Base-by-base conservation (phyloP, 2,888 invertebrate genomes). In the Sturmia bella region DNA sequence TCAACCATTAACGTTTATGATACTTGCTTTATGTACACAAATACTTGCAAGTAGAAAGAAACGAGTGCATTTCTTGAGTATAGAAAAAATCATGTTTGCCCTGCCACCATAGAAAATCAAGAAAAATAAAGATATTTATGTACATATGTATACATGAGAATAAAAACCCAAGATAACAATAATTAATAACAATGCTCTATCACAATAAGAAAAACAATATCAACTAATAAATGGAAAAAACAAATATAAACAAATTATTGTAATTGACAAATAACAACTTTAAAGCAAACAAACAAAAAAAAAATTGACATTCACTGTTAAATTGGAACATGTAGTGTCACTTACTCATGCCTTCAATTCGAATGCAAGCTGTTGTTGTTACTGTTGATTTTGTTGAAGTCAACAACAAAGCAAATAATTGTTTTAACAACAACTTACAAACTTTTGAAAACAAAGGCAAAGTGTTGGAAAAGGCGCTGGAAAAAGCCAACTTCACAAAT, bases 161-260 rank as follows among this genome's bases (percentile, higher is more conserved):
- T 39, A 75, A 64, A 21, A 61, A 15, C 3, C 39, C 56, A 17
- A 57, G 15, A 75, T 59, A 63, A 56, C 52, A 45, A 43, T 48
- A 39, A 63, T 61, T 43, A n/a, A n/a, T n/a, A 68, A 59, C 57
- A 63, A 59, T 21, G 45, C 39, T 48, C 24, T 72, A 13, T 43
- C 32, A 54, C 64, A 66, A 54, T 61, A 64, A 73, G 41, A 56
- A 24, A 43, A 64, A 54, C 63, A 45, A 74, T 52, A 52, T 50
- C 52, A 68, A 68, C 57, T 50, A 54, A 37, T 24, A 61, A 69
- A 54, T 69, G 17, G 24, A 24, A 59, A 64, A 72, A 59, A 32
- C 52, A 72, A 72, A 72, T 66, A 72, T 59, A 72, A 78, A 78
- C 72, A 78, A 72, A 78, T 72, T 72, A 78, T 66, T 59, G 24